Evolutionary conservation across 2,113 vertebrate genomes (phyloP), one percentile per base, ranked within the genome.

Genomic region (Tachysurus fulvidraco): DNA sequence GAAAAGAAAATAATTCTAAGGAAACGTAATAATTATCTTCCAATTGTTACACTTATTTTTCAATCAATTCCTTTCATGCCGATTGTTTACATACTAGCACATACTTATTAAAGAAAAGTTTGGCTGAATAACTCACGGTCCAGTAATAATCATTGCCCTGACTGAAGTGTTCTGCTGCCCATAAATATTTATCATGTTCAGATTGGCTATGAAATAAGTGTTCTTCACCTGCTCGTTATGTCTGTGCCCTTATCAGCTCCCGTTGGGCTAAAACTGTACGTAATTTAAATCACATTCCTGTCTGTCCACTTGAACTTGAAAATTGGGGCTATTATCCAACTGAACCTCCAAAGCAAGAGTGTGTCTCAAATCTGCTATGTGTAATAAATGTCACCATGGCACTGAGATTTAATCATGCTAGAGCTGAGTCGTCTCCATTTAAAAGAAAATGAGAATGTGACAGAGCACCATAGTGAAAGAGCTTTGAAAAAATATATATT

Each of bases 181-280:
- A 85, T 85, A 36, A 83, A 73, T 71, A 83, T 71, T 71, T 55
- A 71, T 65, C 17, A 14, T 52, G 13, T 55, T 65, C 74, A 21
- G 17, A 21, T 60, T 77, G 83, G 10, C 25, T 36, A 46, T 52
- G n/a, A 77, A 85, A 85, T 77, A 28, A 79, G 74, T 23, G 59
- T 78, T 79, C 74, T 67, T 85, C 84, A 85, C 50, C 88, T 64
- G 82, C 85, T 91, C 87, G 88, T 92, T 93, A 91, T 91, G 90
- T 89, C 85, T 83, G 91, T 86, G 86, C 77, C 85, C 86, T 87
- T 89, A 64, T 89, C 91, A 92, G 90, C 89, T 83, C 89, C 65
- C 52, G 28, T 17, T 8, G 79, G 89, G 88, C 92, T 91, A 91
- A 91, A 92, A 92, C 91, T 86, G 89, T 93, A 87, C 86, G 91